Conservation (phyloP, 92 coral and sea anemone species). For the Palythoa caribaeorum region DNA sequence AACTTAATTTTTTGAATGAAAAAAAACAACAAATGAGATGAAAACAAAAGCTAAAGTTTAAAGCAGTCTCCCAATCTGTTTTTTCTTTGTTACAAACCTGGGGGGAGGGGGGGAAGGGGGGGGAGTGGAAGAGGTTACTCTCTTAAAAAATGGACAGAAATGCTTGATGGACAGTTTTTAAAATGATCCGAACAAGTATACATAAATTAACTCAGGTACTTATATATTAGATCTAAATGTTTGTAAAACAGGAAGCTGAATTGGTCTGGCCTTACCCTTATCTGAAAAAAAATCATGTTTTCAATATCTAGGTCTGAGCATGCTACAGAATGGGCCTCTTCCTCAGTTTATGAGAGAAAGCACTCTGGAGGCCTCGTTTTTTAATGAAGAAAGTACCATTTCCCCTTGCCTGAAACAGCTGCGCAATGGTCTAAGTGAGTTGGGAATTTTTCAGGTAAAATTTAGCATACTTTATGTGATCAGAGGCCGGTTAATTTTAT, state of each 20-base stretch:
- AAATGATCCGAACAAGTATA: not conserved
- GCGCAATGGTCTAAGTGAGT: slow-evolving; percentile 2
- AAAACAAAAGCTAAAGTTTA: not conserved
- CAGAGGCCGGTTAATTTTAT: not conserved
- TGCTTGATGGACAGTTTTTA: not conserved
- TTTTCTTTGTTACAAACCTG: not conserved
- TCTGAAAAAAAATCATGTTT: not conserved
- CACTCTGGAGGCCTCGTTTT: not conserved
- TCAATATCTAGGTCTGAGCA: slow-evolving; percentile 27
- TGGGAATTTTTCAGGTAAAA: slow-evolving; percentile 22
- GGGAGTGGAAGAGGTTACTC: not conserved
- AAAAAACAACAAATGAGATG: not conserved
- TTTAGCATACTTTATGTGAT: not conserved
- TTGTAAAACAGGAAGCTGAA: no score
- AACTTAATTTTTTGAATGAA: not conserved
- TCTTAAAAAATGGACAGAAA: not conserved
- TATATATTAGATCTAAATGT: not conserved
- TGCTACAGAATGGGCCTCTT: slow-evolving; percentile 19
- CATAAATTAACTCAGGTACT: not conserved
- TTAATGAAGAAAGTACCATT: slow-evolving; percentile 5
- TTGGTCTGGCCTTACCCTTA: not conserved
- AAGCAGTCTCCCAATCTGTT: not conserved
- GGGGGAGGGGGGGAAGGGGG: not conserved
- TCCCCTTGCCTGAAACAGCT: slow-evolving; percentile 9
- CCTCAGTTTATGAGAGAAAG: slow-evolving; percentile 20